Evolutionary conservation across 30 jellyfish, hydroid and myxozoan genomes (phyloP), one percentile per base, ranked within the genome.

Genomic region (Phacellophora camtschatica): DNA sequence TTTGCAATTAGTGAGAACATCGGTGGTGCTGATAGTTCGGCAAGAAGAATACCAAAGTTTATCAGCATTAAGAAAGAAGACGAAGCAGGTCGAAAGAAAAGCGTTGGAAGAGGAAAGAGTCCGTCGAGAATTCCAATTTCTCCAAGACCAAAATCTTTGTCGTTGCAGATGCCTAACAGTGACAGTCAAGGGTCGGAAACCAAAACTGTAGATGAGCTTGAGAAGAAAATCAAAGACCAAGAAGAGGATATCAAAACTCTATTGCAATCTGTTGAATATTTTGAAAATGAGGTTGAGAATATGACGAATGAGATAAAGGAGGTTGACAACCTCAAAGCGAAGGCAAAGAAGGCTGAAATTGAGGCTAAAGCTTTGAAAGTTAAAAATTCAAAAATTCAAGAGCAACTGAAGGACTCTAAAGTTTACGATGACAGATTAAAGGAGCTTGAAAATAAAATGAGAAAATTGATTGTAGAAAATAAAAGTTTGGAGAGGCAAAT

Each of bases 251-350:
- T 71, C 58, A 63, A 58, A 54, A 70, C 87, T 18, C 70, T 73
- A 23, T 31, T 73, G 48, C 80, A 84, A 49, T 41, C 85, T 32
- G 81, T 84, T 5, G 95, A 84, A 23, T 51, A 75, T 28, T 80
- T 82, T 24, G 98, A 90, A 71, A 85, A 67, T 49, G 98, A 90
- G 66, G 70, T 42, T 43, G 96, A 77, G 39, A 90, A 58, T n/a
- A 28, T 90, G 80, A 49, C 68, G 54, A 87, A 75, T 2, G 54
- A 87, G 42, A 45, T 29, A 29, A 84, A 76, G 16, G 89, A 77
- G 58, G 41, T 39, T 43, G 95, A 89, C 29, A 70, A 43, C 30
- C 70, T 71, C 72, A 71, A 88, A 41, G 89, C 66, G 77, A 68
- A 50, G 74, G 57, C 77, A 50, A 69, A 68, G 35, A 49, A 54